Evolutionary conservation across 1,140 invertebrate species (phyloP).

Genomic region (Thaumetopoea pityocampa): DNA sequence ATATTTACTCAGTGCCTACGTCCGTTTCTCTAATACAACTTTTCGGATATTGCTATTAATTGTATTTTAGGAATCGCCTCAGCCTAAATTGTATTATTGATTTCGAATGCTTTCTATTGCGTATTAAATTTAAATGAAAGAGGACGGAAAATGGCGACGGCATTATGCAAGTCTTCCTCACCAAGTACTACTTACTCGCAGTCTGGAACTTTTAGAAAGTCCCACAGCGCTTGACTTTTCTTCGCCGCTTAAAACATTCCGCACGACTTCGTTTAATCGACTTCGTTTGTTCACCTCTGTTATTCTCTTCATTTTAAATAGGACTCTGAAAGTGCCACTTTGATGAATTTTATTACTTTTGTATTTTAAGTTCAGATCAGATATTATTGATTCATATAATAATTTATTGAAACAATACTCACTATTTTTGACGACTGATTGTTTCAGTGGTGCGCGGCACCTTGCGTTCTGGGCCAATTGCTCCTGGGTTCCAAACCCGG

Average conservation of each 20-base stretch:
- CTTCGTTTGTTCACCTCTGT: not conserved
- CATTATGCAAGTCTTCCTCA: constrained; percentile 3
- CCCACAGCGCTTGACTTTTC: constrained; percentile 6
- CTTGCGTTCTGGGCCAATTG: too few relatives aligned
- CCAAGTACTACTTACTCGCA: constrained; percentile 6
- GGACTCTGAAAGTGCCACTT: too few relatives aligned
- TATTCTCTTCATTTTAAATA: too few relatives aligned
- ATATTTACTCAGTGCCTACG: constrained; percentile 16
- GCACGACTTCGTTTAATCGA: constrained; percentile 1
- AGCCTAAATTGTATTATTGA: too few relatives aligned
- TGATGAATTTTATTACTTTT: too few relatives aligned
- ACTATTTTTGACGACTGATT: too few relatives aligned
- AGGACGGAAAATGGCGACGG: not conserved
- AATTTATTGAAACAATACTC: too few relatives aligned
- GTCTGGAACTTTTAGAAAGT: constrained; percentile 3
- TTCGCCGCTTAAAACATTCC: constrained; percentile 9
- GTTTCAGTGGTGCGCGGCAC: too few relatives aligned
- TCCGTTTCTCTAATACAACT: constrained; percentile 4
- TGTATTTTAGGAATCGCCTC: too few relatives aligned
- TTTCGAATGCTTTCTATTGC: constrained; percentile 9
- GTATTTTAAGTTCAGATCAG: too few relatives aligned
- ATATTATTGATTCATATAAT: too few relatives aligned
- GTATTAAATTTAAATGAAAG: constrained; percentile 13
- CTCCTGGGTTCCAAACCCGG: too few relatives aligned
- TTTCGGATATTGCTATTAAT: not conserved